Percentiles rank a stretch among this genome's conserved stretches.
Evolutionary conservation across 2,113 vertebrate genomes (phyloP).

Genomic region (Periophthalmodon schlosseri): DNA sequence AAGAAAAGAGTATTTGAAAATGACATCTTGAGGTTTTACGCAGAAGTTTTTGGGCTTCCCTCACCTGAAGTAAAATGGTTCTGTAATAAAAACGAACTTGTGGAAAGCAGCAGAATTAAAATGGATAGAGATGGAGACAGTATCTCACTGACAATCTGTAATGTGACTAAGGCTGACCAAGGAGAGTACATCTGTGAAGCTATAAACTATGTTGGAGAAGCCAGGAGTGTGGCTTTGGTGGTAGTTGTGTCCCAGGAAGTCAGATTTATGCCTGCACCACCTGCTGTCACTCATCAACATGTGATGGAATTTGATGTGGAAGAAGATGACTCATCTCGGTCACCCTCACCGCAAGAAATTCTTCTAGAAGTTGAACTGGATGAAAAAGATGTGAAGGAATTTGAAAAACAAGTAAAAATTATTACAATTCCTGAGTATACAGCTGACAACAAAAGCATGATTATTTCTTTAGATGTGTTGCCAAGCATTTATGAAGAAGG

Average conservation of each 20-base stretch:
- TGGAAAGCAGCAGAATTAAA: conserved; percentile 75
- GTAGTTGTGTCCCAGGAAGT: conserved; percentile 83
- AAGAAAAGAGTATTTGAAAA: conserved; percentile 85
- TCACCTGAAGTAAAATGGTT: conserved; percentile 94
- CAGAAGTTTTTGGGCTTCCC: conserved; percentile 89
- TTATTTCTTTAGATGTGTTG: conserved; percentile 94
- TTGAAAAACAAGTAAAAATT: conserved; percentile 98
- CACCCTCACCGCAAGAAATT: conserved; percentile 97
- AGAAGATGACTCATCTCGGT: conserved; percentile 86
- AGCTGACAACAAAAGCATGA: conserved; percentile 93
- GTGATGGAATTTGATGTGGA: conserved; percentile 96
- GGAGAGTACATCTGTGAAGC: conserved; percentile 95
- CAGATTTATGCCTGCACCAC: conserved; percentile 82
- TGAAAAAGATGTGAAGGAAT: conserved; percentile 94
- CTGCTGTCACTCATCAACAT: conserved; percentile 94
- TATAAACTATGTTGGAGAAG: conserved; percentile 91
- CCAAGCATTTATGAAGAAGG: conserved; percentile 86
- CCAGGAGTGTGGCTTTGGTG: conserved; percentile 87
- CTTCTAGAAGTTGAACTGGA: conserved; percentile 94
- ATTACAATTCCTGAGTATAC: conserved; percentile 93
- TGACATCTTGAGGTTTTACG: conserved; percentile 81
- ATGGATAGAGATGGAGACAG: conserved; percentile 85
- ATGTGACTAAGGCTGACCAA: conserved; percentile 80
- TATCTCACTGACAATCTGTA: conserved; percentile 81
- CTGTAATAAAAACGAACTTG: conserved; percentile 85